Evolutionary conservation across 2,113 vertebrate species (phyloP).

Genomic region (Rutilus rutilus): DNA sequence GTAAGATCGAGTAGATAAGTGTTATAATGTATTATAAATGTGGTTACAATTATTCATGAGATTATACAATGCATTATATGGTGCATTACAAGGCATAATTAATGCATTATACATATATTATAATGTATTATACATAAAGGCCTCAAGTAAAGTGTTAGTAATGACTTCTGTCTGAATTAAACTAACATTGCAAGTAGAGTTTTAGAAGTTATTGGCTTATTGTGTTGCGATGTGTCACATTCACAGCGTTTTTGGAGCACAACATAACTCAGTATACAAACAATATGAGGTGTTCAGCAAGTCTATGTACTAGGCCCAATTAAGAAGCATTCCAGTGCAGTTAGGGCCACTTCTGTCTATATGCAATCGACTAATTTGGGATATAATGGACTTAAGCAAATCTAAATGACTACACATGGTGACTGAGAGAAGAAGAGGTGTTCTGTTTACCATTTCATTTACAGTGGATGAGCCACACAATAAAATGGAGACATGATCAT

Average conservation of each 20-base stretch:
- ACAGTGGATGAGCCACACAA: constrained; percentile 14
- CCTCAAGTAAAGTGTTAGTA: too few relatives aligned
- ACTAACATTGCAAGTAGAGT: neutral
- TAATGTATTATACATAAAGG: too few relatives aligned
- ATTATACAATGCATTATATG: too few relatives aligned
- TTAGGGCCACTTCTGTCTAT: neutral
- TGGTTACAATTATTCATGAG: too few relatives aligned
- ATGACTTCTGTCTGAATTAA: neutral
- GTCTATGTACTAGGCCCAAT: constrained; percentile 20
- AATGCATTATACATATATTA: too few relatives aligned
- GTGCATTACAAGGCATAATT: too few relatives aligned
- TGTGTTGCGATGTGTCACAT: neutral
- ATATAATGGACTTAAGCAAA: constrained; percentile 23
- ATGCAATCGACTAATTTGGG: neutral
- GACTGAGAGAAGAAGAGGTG: constrained; percentile 24
- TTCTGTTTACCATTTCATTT: constrained; percentile 23
- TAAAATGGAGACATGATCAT: constrained; percentile 22
- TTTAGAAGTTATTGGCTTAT: neutral
- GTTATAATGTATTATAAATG: too few relatives aligned
- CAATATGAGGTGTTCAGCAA: neutral
- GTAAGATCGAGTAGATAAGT: too few relatives aligned
- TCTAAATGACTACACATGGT: constrained; percentile 7
- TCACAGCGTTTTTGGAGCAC: neutral
- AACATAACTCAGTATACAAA: neutral
- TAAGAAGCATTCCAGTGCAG: neutral